Evolutionary conservation across 1,140 invertebrate genomes (phyloP).

Genomic region (Kradibia gibbosae): DNA sequence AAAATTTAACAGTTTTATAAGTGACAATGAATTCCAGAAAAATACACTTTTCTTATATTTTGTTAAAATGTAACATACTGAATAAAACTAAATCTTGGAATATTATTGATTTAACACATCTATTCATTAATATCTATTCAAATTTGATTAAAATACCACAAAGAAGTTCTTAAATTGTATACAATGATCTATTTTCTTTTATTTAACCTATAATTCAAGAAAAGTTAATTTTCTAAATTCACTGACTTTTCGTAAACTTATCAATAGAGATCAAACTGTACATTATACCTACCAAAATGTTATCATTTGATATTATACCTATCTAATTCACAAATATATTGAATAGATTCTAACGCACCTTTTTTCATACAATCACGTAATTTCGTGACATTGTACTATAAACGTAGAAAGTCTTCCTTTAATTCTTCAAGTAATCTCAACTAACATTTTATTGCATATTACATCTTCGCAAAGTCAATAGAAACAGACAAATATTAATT

Average conservation of each 20-base stretch:
- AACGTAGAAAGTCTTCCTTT: conserved; percentile 35
- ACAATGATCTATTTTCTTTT: not conserved
- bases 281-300: conserved; percentile 24
- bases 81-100: conserved; percentile 2
- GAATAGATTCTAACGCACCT: conserved; percentile 43
- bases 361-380: conserved; percentile 38
- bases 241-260: not conserved
- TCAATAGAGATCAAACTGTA: conserved; percentile 20
- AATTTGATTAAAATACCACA: conserved; percentile 2
- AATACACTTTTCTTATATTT: not conserved
- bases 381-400: conserved; percentile 35
- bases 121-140: conserved; percentile 1
- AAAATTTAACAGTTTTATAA: not conserved
- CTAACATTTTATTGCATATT: conserved; percentile 4
- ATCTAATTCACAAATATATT: conserved; percentile 48
- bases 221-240: conserved; percentile 19
- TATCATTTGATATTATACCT: conserved; percentile 31
- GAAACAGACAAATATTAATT: conserved; percentile 7
- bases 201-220: conserved; percentile 18
- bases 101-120: not conserved
- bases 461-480: conserved; percentile 18
- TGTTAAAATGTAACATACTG: conserved; percentile 18
- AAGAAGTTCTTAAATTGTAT: not conserved
- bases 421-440: conserved; percentile 5
- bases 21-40: conserved; percentile 12